Conservation (phyloP, 2,113 vertebrate species). For the Syngnathoides biaculeatus region DNA sequence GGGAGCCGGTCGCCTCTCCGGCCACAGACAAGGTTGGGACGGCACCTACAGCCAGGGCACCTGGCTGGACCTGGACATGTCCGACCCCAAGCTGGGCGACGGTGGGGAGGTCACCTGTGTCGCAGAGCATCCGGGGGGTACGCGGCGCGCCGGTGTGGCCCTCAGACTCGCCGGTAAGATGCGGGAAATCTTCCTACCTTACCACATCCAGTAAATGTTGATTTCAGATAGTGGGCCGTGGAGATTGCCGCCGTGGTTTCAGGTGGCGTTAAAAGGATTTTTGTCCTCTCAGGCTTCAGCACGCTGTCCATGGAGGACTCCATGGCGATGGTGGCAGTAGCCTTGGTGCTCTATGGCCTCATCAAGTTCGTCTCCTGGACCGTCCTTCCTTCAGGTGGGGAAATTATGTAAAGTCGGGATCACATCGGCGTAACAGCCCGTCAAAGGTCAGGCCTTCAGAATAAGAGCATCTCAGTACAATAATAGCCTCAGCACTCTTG, state of each 20-base stretch:
- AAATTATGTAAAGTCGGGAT: neutral
- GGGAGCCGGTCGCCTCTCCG: constrained; percentile 62
- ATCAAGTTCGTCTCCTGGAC: constrained; percentile 72
- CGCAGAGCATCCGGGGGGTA: constrained; percentile 68
- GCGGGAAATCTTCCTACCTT: neutral
- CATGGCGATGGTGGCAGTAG: constrained; percentile 77
- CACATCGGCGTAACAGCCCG: too few species aligned
- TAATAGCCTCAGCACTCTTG: too few species aligned
- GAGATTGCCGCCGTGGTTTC: neutral
- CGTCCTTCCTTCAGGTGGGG: constrained; percentile 59
- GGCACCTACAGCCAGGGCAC: constrained; percentile 76
- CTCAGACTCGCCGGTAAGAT: constrained; percentile 69
- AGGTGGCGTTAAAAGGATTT: neutral
- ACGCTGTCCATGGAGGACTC: constrained; percentile 74
- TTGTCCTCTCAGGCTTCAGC: constrained; percentile 57
- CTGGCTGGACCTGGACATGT: constrained; percentile 55
- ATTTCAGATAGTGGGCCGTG: neutral
- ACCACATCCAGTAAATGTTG: neutral
- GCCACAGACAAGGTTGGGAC: constrained; percentile 71
- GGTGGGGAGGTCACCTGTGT: constrained; percentile 74
- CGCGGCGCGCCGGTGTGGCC: constrained; percentile 37
- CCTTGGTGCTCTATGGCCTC: constrained; percentile 70
- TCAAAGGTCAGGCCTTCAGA: too few species aligned
- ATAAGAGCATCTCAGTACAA: too few species aligned
- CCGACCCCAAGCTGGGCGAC: constrained; percentile 54